Evolutionary conservation across 1,140 invertebrate species (phyloP).

Genomic region (Drosophila lacteicornis): DNA sequence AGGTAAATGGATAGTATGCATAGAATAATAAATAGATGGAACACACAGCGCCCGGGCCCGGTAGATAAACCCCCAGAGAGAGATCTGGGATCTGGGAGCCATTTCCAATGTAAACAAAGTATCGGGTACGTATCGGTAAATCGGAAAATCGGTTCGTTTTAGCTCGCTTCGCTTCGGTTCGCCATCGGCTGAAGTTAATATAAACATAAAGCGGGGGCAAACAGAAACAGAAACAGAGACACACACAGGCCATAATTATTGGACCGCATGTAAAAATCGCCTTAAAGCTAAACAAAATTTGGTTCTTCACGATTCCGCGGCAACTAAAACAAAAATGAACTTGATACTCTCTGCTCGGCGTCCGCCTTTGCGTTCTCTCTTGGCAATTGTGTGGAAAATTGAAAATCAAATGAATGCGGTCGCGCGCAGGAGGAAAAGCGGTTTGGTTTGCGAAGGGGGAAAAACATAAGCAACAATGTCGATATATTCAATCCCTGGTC

Average conservation of each 20-base stretch:
- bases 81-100: neutral
- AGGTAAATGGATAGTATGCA: conserved; percentile 76
- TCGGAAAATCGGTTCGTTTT: conserved; percentile 31
- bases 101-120: conserved; percentile 64
- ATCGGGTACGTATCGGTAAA: conserved; percentile 39
- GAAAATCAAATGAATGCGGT: conserved; percentile 72
- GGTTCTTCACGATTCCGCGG: conserved; percentile 15
- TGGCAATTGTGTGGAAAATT: conserved; percentile 80
- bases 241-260: conserved; percentile 36
- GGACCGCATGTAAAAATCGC: conserved; percentile 45
- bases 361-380: conserved; percentile 25
- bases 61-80: conserved; percentile 32
- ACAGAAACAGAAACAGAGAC: conserved; percentile 37
- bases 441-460: neutral
- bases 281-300: conserved; percentile 38
- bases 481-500: conserved; percentile 50
- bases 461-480: conserved; percentile 55
- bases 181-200: conserved; percentile 65
- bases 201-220: conserved; percentile 52
- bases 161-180: conserved; percentile 25
- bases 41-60: conserved; percentile 20
- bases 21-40: conserved; percentile 77
- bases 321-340: conserved; percentile 64
- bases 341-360: conserved; percentile 51
- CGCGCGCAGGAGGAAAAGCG: conserved; percentile 21